phyloP scores from a whole-genome alignment of 2,113 vertebrate genomes.

The Chrysochloris asiatica region DNA sequence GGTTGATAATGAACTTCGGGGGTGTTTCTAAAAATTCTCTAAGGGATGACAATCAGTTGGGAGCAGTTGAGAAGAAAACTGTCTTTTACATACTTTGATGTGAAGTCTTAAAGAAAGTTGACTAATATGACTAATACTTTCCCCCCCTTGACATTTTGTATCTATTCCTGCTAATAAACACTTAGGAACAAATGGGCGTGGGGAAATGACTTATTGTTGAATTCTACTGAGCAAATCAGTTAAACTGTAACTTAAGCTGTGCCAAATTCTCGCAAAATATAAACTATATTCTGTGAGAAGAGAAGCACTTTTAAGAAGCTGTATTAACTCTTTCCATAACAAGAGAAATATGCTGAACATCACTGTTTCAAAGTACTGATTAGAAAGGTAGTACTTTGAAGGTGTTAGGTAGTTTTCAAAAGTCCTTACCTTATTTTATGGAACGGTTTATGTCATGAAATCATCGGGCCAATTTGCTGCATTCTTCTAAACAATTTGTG shows the following conservation, averaged over 20 bases:
- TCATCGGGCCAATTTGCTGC: conserved; percentile 63
- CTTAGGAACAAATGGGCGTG: conserved; percentile 29
- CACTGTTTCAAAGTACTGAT: neutral
- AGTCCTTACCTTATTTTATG: conserved; percentile 43
- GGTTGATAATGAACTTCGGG: conserved; percentile 31
- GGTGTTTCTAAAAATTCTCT: conserved; percentile 22
- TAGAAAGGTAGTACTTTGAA: conserved; percentile 23
- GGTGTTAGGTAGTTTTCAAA: neutral
- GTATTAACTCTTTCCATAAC: conserved; percentile 58
- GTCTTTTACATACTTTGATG: neutral
- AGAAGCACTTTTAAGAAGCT: conserved; percentile 57
- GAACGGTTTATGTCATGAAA: neutral
- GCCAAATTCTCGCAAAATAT: conserved; percentile 68
- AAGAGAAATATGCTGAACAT: neutral
- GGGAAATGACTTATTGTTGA: conserved; percentile 49
- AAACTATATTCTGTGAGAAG: conserved; percentile 72
- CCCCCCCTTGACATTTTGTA: conserved; percentile 48
- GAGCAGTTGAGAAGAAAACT: neutral
- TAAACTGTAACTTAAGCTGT: conserved; percentile 66
- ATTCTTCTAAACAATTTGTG: conserved; percentile 58
- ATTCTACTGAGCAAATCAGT: conserved; percentile 57
- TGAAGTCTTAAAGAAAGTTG: conserved; percentile 33
- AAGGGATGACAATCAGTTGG: neutral
- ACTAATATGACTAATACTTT: conserved; percentile 33
- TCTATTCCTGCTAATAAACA: conserved; percentile 60